Percentiles rank a stretch among this genome's conserved stretches.
Conservation (phyloP, 2,113 vertebrate genomes). For the Ceyx melanurus region DNA sequence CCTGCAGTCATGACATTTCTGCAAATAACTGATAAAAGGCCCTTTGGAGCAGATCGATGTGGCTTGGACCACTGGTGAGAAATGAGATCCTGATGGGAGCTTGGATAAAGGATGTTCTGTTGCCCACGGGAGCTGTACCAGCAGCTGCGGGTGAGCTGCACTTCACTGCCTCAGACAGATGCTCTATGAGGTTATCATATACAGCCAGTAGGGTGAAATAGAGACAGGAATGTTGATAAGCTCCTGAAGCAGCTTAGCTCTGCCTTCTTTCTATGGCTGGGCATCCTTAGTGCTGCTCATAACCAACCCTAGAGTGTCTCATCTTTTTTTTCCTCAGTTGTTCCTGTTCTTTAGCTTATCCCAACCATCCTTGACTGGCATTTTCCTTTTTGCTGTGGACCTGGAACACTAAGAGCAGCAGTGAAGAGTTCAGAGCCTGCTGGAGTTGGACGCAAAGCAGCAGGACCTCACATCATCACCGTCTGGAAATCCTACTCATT, state of each 20-base stretch:
- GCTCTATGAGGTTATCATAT: neutral
- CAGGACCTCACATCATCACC: rapidly evolving
- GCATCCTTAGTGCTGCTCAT: neutral
- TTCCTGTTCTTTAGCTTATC: neutral
- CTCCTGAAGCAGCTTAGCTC: neutral
- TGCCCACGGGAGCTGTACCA: neutral
- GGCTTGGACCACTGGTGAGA: neutral
- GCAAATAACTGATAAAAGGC: neutral
- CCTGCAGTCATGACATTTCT: neutral
- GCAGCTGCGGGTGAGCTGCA: rapidly evolving
- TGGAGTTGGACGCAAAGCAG: rapidly evolving
- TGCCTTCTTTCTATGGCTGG: neutral
- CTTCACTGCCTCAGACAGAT: neutral
- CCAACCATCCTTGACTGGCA: rapidly evolving
- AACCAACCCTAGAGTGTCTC: neutral
- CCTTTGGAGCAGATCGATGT: neutral
- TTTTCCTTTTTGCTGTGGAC: neutral
- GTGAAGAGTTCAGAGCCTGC: neutral
- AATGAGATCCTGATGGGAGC: neutral
- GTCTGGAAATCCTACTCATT: neutral
- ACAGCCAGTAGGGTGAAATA: neutral
- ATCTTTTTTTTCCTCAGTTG: neutral
- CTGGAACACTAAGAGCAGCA: neutral
- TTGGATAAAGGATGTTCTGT: neutral
- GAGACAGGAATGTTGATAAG: neutral